Percentiles rank a stretch among this genome's conserved stretches.
Evolutionary conservation across 1,140 invertebrate genomes (phyloP).

Genomic region (Diachasmimorpha longicaudata): DNA sequence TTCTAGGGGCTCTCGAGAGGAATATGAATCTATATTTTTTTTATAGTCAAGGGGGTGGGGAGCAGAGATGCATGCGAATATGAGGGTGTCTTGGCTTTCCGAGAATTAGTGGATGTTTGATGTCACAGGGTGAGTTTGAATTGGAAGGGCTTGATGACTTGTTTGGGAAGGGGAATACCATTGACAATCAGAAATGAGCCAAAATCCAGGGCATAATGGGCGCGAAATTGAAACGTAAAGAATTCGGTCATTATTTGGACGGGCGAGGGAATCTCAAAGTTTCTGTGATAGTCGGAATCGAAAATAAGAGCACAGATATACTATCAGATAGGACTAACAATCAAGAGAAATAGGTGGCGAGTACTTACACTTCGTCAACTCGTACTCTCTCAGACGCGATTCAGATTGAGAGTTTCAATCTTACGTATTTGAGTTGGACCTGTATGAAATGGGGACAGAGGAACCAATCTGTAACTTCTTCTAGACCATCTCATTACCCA

Average conservation of each 20-base stretch:
- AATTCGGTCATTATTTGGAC: too few species aligned
- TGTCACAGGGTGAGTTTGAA: not conserved
- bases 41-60: not conserved
- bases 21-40: not conserved
- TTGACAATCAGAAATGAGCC: too few species aligned
- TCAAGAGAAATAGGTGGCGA: slow-evolving; percentile 38
- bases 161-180: too few species aligned
- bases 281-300: not conserved
- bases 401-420: too few species aligned
- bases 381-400: not conserved
- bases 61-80: not conserved
- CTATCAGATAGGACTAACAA: slow-evolving; percentile 50
- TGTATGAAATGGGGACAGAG: too few species aligned
- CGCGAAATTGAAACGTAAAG: too few species aligned
- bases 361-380: slow-evolving; percentile 42
- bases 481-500: too few species aligned
- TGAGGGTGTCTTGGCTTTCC: not conserved
- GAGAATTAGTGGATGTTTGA: not conserved
- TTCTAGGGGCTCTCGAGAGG: not conserved
- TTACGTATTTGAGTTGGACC: too few species aligned
- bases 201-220: too few species aligned
- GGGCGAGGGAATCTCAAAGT: too few species aligned
- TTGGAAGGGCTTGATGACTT: too few species aligned
- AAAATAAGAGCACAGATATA: slow-evolving; percentile 44
- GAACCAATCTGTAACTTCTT: too few species aligned